These are phyloP conservation scores for Phymorhynchus buccinoides DNA, from an alignment of 1,140 invertebrate genomes.

Conservation along the genomic window DNA sequence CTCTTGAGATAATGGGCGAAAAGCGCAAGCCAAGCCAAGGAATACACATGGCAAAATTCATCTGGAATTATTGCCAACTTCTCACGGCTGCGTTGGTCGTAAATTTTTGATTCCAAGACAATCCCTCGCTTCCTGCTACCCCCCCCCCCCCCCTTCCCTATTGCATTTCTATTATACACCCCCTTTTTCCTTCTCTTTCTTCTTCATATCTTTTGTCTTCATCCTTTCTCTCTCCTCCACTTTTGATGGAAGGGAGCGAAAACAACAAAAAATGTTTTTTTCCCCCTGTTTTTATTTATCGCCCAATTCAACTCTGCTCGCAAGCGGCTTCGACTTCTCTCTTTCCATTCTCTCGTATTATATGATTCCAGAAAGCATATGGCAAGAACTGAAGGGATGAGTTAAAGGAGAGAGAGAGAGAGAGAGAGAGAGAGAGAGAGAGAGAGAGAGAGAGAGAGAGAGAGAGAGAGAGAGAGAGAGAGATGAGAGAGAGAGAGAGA, in stretches of 20 bases:
- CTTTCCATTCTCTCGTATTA: neutral
- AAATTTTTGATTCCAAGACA: conserved; percentile 23
- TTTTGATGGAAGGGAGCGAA: conserved; percentile 23
- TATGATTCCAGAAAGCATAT: conserved; percentile 14
- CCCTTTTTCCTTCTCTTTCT: no score
- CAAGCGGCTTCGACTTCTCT: no score
- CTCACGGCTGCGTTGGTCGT: conserved; percentile 13
- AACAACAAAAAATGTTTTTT: no score
- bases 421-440: neutral
- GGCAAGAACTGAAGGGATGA: neutral
- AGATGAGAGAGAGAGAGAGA: neutral
- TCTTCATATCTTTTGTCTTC: no score
- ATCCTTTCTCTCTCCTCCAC: neutral
- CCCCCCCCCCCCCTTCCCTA: no score
- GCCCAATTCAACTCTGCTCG: conserved; percentile 23
- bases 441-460: neutral
- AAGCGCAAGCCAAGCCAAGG: conserved; percentile 36
- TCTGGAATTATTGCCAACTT: conserved; percentile 42
- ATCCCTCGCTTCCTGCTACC: no score
- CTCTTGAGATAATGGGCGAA: conserved; percentile 33
- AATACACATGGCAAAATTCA: conserved; percentile 44
- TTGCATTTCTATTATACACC: no score
- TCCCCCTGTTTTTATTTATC: conserved; percentile 31
- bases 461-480: neutral
- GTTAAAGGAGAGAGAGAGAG: neutral